These are phyloP conservation scores for Pachyrhynchus sulphureomaculatus DNA, from an alignment of 1,140 invertebrate genomes.

Conservation along the genomic window DNA sequence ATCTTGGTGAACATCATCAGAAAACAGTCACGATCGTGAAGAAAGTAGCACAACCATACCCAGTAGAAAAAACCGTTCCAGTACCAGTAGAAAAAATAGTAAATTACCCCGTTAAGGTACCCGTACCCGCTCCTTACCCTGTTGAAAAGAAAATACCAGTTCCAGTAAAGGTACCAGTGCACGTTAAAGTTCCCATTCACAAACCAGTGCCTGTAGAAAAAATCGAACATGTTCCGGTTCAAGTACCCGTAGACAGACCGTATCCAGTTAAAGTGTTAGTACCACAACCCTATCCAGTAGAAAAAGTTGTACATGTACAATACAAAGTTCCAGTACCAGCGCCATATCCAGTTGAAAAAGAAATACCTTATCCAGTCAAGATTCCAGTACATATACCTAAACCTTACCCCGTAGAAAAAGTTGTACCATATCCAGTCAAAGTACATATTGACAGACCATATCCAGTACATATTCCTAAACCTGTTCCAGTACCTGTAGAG, in stretches of 20 bases:
- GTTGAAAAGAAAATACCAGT: constrained; percentile 69
- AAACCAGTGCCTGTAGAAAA: constrained; percentile 73
- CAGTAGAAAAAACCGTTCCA: constrained; percentile 49
- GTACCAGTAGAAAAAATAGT: constrained; percentile 60
- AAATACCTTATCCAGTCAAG: constrained; percentile 62
- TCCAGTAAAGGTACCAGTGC: constrained; percentile 65
- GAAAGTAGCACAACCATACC: constrained; percentile 57
- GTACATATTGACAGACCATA: constrained; percentile 61
- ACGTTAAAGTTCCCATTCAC: constrained; percentile 62
- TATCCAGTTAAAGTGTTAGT: constrained; percentile 66
- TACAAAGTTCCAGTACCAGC: constrained; percentile 63
- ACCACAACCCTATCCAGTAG: constrained; percentile 68
- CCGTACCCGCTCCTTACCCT: constrained; percentile 63
- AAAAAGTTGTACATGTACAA: constrained; percentile 64
- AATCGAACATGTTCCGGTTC: constrained; percentile 68
- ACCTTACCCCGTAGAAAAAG: constrained; percentile 60
- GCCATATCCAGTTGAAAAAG: constrained; percentile 67
- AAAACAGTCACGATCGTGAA: constrained; percentile 78
- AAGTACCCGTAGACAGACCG: constrained; percentile 67
- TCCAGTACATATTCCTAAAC: constrained; percentile 56
- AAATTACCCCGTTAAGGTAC: constrained; percentile 61
- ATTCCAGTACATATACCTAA: constrained; percentile 61
- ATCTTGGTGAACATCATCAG: constrained; percentile 56
- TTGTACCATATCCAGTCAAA: constrained; percentile 63
- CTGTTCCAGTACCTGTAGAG: constrained; percentile 49